phyloP scores from a whole-genome alignment of 2,888 invertebrate genomes.

The Sinodicranocentrus sp. region DNA sequence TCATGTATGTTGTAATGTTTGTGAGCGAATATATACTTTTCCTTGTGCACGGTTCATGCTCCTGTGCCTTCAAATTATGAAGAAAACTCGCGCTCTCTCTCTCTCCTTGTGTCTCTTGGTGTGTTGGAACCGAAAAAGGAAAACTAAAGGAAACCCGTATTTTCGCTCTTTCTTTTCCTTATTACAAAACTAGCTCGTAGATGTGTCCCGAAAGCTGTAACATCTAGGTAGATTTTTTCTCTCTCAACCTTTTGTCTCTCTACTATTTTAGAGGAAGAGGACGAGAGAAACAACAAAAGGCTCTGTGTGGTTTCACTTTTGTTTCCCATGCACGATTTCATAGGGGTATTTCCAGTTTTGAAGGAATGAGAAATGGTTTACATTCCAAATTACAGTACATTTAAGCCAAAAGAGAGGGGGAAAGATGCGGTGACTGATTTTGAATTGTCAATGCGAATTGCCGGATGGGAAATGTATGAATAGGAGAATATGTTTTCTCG shows the following conservation, averaged over 20 bases:
- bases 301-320: conserved; percentile 36
- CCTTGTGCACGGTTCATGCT: conserved; percentile 45
- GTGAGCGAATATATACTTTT: conserved; percentile 25
- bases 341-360: conserved; percentile 34
- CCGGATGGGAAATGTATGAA: neutral
- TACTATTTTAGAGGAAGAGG: too few species aligned
- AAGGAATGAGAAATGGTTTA: conserved; percentile 53
- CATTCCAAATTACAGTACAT: conserved; percentile 51
- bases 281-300: neutral
- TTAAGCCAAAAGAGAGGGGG: conserved; percentile 9
- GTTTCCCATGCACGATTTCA: conserved; percentile 43
- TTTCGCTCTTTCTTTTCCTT: conserved; percentile 19
- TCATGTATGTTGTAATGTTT: conserved; percentile 4
- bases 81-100: neutral
- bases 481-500: conserved; percentile 23
- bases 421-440: conserved; percentile 50
- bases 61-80: conserved; percentile 54
- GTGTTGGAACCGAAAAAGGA: neutral
- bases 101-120: conserved; percentile 19
- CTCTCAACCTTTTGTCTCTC: too few species aligned
- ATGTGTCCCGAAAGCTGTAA: too few species aligned
- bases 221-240: too few species aligned
- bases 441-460: conserved; percentile 42
- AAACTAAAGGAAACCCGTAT: conserved; percentile 36
- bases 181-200: too few species aligned